These are phyloP conservation scores for Pipistrellus pipistrellus DNA, from an alignment of 2,797 vertebrate genomes.

Conservation along the genomic window DNA sequence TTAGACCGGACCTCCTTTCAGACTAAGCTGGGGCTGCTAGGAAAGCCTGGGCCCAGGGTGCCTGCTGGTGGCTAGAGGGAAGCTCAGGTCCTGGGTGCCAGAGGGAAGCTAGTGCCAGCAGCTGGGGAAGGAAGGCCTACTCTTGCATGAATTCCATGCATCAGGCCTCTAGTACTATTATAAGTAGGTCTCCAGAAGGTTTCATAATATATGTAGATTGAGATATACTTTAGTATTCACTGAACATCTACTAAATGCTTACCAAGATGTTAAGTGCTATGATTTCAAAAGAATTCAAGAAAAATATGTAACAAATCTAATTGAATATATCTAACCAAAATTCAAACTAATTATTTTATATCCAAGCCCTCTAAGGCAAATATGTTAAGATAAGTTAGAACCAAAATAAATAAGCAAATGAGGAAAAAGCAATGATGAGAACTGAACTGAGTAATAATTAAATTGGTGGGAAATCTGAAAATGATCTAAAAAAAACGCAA, in stretches of 20 bases:
- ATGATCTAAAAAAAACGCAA: slow-evolving; percentile 3
- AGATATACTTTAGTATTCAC: not conserved
- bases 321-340: not conserved
- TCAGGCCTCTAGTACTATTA: not conserved
- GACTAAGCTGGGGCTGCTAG: too few relatives aligned
- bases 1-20: too few relatives aligned
- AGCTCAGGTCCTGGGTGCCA: too few relatives aligned
- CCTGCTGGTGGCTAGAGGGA: too few relatives aligned
- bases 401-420: slow-evolving; percentile 53
- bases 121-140: too few relatives aligned
- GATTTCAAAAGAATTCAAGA: slow-evolving; percentile 16
- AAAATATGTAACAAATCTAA: slow-evolving; percentile 17
- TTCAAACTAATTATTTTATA: slow-evolving; percentile 66
- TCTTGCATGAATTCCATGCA: too few relatives aligned
- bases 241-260: slow-evolving; percentile 40
- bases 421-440: not conserved
- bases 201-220: slow-evolving; percentile 4
- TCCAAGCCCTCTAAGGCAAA: slow-evolving; percentile 68
- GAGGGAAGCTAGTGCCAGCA: too few relatives aligned
- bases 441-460: not conserved
- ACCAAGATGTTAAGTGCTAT: not conserved
- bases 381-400: slow-evolving; percentile 67
- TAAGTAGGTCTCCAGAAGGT: not conserved
- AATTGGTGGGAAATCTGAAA: not conserved
- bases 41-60: too few relatives aligned